phyloP scores from a whole-genome alignment of 2,113 vertebrate species.

The Blennius ocellaris region DNA sequence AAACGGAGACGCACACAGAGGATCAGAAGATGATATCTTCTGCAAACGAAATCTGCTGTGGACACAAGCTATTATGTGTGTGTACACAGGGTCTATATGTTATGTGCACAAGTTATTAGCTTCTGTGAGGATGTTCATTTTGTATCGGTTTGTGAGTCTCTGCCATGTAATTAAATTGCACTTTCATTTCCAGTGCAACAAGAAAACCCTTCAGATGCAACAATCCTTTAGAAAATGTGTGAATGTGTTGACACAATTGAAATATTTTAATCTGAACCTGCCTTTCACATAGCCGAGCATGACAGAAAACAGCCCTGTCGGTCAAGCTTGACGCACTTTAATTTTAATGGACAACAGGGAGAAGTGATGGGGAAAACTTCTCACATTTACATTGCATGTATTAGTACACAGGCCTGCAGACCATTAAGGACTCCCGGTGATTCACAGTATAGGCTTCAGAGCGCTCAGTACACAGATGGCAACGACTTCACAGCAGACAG shows the following conservation, averaged over 20 bases:
- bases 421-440: too few species aligned
- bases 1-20: neutral
- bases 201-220: too few species aligned
- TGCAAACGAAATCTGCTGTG: conserved; percentile 10
- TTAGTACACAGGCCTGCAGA: too few species aligned
- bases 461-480: conserved; percentile 14
- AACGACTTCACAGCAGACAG: conserved; percentile 10
- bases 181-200: too few species aligned
- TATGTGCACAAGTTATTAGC: conserved; percentile 3
- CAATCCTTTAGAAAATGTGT: too few species aligned
- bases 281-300: too few species aligned
- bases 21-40: neutral
- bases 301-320: too few species aligned
- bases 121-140: neutral
- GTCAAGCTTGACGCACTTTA: neutral
- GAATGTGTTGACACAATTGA: too few species aligned
- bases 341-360: neutral
- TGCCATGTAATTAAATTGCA: too few species aligned
- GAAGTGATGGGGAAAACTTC: neutral
- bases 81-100: neutral
- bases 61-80: neutral
- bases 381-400: too few species aligned
- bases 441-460: neutral
- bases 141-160: neutral
- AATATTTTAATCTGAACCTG: too few species aligned